Conservation (phyloP, 2,113 vertebrate genomes). For the Mus musculus region DNA sequence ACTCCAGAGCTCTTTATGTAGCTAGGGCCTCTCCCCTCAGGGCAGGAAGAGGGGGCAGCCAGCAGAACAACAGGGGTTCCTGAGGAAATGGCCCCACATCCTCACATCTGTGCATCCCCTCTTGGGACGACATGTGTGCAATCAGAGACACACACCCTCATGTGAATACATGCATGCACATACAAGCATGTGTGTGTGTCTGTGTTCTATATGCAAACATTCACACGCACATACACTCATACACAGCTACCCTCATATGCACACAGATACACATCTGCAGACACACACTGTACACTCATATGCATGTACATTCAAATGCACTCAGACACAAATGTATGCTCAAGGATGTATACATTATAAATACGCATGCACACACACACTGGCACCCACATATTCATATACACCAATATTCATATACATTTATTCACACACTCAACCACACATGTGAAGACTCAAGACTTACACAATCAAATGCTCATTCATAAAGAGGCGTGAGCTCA, state of each 20-base stretch:
- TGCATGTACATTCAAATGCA: not conserved
- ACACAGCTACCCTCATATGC: no score
- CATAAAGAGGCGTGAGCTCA: not conserved
- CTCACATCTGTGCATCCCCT: conserved; percentile 60
- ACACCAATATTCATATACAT: not conserved
- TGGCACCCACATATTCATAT: not conserved
- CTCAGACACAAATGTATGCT: no score
- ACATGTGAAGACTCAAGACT: not conserved
- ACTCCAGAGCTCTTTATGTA: conserved; percentile 57
- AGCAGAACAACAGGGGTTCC: conserved; percentile 62
- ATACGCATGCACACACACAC: not conserved
- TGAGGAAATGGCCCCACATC: conserved; percentile 77
- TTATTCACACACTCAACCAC: not conserved
- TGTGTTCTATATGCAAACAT: not conserved
- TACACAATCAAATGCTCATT: not conserved
- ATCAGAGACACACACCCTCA: not conserved
- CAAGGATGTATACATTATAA: not conserved
- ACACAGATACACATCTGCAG: not conserved
- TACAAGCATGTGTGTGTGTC: not conserved
- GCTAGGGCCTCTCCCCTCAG: not conserved
- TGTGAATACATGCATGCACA: not conserved
- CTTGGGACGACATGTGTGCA: not conserved
- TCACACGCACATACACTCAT: not conserved
- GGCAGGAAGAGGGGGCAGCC: conserved; percentile 69
- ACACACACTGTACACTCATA: not conserved